phyloP scores from a whole-genome alignment of 2,113 vertebrate genomes.

The Ariopsis seemanni region DNA sequence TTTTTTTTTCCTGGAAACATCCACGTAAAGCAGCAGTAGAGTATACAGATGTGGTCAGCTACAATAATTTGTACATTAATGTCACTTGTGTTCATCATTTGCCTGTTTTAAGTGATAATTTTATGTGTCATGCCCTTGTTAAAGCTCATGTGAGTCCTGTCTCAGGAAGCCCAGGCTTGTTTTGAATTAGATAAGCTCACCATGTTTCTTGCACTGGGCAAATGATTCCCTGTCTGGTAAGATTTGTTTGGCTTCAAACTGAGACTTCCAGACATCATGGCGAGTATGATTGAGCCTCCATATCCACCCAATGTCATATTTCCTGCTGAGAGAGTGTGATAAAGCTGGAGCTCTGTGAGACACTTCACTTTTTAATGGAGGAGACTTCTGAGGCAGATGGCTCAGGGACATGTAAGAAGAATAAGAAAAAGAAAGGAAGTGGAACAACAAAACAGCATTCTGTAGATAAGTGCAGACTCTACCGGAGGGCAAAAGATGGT shows the following conservation, averaged over 20 bases:
- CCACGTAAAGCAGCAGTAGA: neutral
- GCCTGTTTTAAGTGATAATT: neutral
- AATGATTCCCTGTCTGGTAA: neutral
- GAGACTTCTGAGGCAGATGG: neutral
- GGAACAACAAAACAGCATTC: neutral
- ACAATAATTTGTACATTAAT: neutral
- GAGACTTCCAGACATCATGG: constrained; percentile 11
- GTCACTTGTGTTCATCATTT: neutral
- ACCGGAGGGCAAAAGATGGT: neutral
- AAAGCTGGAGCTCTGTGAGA: neutral
- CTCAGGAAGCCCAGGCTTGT: neutral
- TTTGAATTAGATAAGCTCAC: neutral
- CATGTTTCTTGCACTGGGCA: neutral
- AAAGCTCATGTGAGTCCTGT: neutral
- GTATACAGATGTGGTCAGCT: neutral
- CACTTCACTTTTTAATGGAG: neutral
- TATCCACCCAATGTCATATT: neutral
- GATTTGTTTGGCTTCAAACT: constrained; percentile 13
- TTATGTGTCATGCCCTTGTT: neutral
- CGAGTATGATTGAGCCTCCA: neutral
- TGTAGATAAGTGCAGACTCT: neutral
- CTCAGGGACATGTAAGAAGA: neutral
- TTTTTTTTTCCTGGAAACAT: too few species aligned
- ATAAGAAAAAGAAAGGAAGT: neutral
- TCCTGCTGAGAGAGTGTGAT: constrained; percentile 16